Evolutionary conservation across 2,888 invertebrate genomes (phyloP).

Genomic region (Oithona nana): DNA sequence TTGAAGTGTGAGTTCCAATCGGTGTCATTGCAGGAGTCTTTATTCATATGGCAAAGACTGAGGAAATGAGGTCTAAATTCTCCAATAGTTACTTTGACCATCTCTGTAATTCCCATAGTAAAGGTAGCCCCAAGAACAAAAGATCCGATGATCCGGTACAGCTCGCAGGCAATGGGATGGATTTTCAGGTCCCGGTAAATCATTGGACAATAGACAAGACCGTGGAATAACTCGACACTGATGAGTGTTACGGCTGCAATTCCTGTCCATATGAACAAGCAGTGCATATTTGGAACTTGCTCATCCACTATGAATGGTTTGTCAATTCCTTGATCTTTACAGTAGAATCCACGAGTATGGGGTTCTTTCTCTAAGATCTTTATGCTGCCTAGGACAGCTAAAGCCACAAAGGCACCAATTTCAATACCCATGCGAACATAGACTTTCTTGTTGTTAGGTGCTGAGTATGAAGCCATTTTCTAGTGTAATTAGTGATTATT

Average conservation of each 20-base stretch:
- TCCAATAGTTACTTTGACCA: slow-evolving; percentile 32
- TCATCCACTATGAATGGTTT: slow-evolving; percentile 71
- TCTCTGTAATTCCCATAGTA: slow-evolving; percentile 8
- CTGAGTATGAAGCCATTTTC: too few relatives aligned
- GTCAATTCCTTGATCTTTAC: slow-evolving; percentile 74
- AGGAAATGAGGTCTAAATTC: slow-evolving; percentile 84
- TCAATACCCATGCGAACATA: too few relatives aligned
- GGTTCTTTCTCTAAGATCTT: slow-evolving; percentile 20
- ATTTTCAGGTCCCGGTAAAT: too few relatives aligned
- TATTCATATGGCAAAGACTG: slow-evolving; percentile 44
- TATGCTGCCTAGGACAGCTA: too few relatives aligned
- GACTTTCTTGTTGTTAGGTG: too few relatives aligned
- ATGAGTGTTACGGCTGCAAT: background rate
- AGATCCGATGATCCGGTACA: slow-evolving; percentile 11
- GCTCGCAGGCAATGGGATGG: too few relatives aligned
- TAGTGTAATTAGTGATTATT: too few relatives aligned
- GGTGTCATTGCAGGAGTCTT: background rate
- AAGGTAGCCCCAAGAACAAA: slow-evolving; percentile 5
- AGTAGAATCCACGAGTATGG: slow-evolving; percentile 62
- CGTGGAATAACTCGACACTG: background rate
- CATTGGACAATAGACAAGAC: too few relatives aligned
- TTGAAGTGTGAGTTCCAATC: background rate
- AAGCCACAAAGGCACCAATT: too few relatives aligned
- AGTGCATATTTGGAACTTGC: slow-evolving; percentile 39
- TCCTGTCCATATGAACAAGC: slow-evolving; percentile 11